phyloP scores from a whole-genome alignment of 2,113 vertebrate species.

The Myotis brandtii region DNA sequence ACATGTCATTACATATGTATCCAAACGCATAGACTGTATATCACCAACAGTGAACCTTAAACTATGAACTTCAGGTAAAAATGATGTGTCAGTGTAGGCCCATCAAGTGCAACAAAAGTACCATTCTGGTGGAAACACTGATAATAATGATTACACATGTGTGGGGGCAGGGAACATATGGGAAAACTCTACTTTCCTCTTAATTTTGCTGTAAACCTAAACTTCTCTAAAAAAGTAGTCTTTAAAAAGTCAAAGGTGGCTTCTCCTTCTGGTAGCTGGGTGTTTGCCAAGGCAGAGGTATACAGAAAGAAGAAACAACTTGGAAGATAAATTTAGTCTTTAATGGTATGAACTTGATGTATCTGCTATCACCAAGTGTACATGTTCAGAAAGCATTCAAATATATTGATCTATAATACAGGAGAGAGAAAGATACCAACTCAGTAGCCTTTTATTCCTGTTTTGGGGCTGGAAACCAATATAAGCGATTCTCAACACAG shows the following conservation, averaged over 20 bases:
- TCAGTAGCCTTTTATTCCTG: background rate
- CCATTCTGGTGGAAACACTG: background rate
- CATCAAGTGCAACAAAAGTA: background rate
- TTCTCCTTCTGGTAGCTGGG: background rate
- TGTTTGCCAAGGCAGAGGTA: background rate
- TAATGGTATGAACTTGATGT: background rate
- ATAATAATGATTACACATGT: background rate
- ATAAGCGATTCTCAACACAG: background rate
- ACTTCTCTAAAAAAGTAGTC: background rate
- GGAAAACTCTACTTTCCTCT: background rate
- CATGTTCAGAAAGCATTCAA: background rate
- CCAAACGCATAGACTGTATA: background rate
- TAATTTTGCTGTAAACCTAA: background rate
- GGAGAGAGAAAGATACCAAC: background rate
- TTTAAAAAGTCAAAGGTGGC: background rate
- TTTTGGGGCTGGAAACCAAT: background rate
- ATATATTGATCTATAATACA: background rate
- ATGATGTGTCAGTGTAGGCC: too few relatives aligned
- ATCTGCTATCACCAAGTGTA: background rate
- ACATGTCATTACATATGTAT: background rate
- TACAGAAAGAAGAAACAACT: background rate
- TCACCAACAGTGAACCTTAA: background rate
- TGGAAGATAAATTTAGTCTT: background rate
- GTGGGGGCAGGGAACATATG: background rate
- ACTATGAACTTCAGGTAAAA: background rate